Conservation (phyloP, 2,113 vertebrate genomes). For the Tiliqua scincoides region DNA sequence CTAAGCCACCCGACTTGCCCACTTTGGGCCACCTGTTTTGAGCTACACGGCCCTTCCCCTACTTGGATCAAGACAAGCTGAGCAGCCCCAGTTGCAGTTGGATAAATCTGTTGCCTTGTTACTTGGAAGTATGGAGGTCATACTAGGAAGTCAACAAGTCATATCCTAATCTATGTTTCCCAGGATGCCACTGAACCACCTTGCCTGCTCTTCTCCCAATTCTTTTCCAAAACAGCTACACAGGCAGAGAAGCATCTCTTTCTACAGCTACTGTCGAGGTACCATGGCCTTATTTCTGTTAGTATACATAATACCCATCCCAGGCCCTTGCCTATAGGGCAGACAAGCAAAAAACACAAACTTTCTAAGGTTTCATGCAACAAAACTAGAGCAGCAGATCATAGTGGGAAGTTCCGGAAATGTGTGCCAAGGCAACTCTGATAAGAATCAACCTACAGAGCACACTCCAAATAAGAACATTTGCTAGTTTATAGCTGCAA, state of each 20-base stretch:
- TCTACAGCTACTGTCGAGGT: fast-evolving
- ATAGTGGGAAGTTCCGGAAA: neutral
- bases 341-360: conserved; percentile 18
- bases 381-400: neutral
- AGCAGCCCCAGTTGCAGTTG: too few species aligned
- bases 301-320: neutral
- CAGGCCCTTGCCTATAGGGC: conserved; percentile 40
- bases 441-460: neutral
- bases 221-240: neutral
- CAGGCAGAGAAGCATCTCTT: neutral
- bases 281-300: conserved; percentile 23
- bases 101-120: neutral
- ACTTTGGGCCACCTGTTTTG: conserved; percentile 8
- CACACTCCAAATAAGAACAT: neutral
- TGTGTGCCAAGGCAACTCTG: neutral
- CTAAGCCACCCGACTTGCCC: conserved; percentile 7
- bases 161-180: too few species aligned
- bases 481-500: neutral
- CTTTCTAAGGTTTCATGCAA: neutral
- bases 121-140: neutral
- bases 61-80: conserved; percentile 5
- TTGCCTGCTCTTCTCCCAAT: neutral
- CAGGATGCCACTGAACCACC: neutral
- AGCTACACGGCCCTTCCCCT: neutral
- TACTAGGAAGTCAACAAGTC: neutral